phyloP scores from a whole-genome alignment of 2,113 vertebrate genomes.

The Aphyosemion australe region DNA sequence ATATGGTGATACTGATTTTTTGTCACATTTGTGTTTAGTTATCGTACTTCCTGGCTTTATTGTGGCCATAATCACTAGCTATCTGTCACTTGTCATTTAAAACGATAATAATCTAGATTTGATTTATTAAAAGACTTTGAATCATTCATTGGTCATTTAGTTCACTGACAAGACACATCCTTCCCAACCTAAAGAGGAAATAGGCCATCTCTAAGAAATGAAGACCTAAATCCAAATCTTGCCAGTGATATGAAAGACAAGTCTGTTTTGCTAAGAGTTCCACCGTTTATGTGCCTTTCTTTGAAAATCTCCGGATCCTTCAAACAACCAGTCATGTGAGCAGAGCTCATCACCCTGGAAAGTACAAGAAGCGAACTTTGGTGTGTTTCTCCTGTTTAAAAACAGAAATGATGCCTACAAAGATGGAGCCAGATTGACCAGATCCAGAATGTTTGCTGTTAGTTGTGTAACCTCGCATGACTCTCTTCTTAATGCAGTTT shows the following conservation, averaged over 20 bases:
- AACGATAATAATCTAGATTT: too few relatives aligned
- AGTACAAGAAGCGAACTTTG: neutral
- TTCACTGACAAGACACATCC: too few relatives aligned
- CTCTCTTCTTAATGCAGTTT: neutral
- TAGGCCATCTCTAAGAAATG: neutral
- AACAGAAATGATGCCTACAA: neutral
- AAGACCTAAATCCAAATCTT: neutral
- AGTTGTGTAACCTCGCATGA: neutral
- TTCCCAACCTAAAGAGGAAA: too few relatives aligned
- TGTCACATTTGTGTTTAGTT: too few relatives aligned
- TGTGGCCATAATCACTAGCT: too few relatives aligned
- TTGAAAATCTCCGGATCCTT: neutral
- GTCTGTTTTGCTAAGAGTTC: neutral
- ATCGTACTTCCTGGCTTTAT: too few relatives aligned
- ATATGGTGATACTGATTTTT: too few relatives aligned
- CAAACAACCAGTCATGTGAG: neutral
- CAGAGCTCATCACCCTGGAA: neutral
- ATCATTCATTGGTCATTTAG: too few relatives aligned
- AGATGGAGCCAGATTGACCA: too few relatives aligned
- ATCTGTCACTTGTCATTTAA: too few relatives aligned
- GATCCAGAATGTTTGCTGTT: too few relatives aligned
- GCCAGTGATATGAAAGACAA: neutral
- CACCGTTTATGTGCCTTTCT: neutral
- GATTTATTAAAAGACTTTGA: too few relatives aligned
- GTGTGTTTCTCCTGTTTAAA: neutral